Base-by-base conservation (phyloP, 64 coral and sea anemone genomes). In the Porites australiensis region DNA sequence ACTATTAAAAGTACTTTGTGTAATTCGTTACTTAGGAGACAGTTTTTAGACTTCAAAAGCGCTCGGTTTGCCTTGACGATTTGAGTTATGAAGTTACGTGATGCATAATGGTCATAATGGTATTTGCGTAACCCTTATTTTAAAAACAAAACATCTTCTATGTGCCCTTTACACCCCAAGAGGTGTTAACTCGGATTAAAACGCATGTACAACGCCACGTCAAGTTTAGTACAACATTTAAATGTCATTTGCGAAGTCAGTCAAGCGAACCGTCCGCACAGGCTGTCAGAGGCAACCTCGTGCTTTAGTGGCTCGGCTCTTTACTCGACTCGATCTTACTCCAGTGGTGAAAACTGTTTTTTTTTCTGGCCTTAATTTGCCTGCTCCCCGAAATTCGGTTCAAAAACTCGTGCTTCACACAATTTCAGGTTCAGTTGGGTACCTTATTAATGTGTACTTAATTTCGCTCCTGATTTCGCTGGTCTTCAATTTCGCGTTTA, bases 111-210 rank as follows among this genome's bases (percentile, higher is more conserved):
- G 27, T 37, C 27, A 1, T 37, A 37, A 37, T 51, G 4, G 16
- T 84, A 52, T 84, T 84, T 84, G 45, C 81, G 45, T 84, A 69
- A 65, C 44, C 46, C 4, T 11, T 2, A 67, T 51, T 37, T 37
- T 37, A 37, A 12, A 84, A 16, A 13, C 48, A 84, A 78, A 14
- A 16, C 46, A 18, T 19, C 14, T 50, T 75, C 47, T 37, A 61
- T 50, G 18, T 51, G 62, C 46, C 20, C 47, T 50, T 84, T 84
- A 68, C 45, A 68, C 61, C 63, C 68, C 64, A 52, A 51, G 12
- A 20, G 16, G 62, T 68, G 50, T 84, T 69, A 49, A 68, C 8
- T 84, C 46, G 18, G 62, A 68, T 66, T 46, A 66, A 8, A 75
- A 50, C 46, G 46, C 73, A 70, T 47, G 37, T 75, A 44, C 77